Base-by-base conservation (phyloP, 2,113 vertebrate species). In the Polypterus bichir region DNA sequence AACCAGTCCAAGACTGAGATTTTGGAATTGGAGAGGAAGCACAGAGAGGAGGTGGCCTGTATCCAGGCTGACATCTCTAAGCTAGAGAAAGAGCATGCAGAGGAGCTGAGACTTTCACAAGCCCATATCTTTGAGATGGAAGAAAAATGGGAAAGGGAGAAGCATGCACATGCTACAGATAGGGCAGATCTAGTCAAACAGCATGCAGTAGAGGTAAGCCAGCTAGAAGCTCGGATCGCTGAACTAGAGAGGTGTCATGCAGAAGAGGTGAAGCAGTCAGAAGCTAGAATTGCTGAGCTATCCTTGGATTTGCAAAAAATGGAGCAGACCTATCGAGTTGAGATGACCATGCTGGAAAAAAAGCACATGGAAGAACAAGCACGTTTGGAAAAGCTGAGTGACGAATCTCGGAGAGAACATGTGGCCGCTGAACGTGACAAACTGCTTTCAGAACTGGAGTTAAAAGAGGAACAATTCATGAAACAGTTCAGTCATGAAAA, bases 351-450 rank as follows among this genome's bases (percentile, higher is more conserved):
- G 9, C 68, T 93, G 4, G 77, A 65, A 3, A 3, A 47, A 6
- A 64, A n/a, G 11, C 86, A 91, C 0, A 66, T 68, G 0, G 61
- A 73, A 59, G 86, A 91, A 47, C 78, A 76, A 63, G 63, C 77
- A 60, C 79, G 48, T 3, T 64, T 93, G 53, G 77, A 70, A 70
- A 81, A 89, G 44, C 69, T 82, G 3, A 47, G 80, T 4, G 74
- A 90, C 64, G 79, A 66, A 54, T 77, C 77, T 68, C 73, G 90
- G 6, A 88, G 88, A 0, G 83, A 85, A 3, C 64, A 64, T 1
- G 70, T 84, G 1, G 67, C 81, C 1, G 69, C 76, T 61, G 81
- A 85, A 66, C 73, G 59, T 56, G 76, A 74, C 62, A 75, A 68
- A 64, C 49, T 71, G 0, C 68, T 71, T 27, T 5, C 3, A 0